These are phyloP conservation scores for Philopedon plagiatum DNA, from an alignment of 2,888 invertebrate species.

Conservation along the genomic window DNA sequence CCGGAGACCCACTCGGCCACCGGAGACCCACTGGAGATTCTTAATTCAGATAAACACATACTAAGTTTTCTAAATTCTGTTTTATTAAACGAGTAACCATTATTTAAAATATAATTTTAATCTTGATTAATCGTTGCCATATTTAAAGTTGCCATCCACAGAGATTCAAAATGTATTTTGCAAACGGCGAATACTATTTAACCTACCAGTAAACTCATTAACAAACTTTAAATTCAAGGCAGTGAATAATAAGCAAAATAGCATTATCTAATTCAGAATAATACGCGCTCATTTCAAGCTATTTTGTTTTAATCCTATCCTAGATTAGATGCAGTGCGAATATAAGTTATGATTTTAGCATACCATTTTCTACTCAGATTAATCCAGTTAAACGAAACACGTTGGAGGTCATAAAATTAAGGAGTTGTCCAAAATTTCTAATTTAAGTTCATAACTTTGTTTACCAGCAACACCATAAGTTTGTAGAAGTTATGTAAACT, in stretches of 20 bases:
- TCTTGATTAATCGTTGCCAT: no score
- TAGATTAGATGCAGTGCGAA: conserved; percentile 34
- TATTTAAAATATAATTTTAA: no score
- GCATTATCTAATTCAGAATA: conserved; percentile 34
- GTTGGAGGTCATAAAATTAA: conserved; percentile 37
- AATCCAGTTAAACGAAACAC: conserved; percentile 45
- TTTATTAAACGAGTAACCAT: no score
- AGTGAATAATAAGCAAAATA: conserved; percentile 14
- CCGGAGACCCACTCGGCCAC: no score
- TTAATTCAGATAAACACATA: no score
- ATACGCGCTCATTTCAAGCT: conserved; percentile 20
- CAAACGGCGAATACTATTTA: no score
- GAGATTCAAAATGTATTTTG: no score
- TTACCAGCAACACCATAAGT: conserved; percentile 39
- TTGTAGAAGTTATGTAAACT: conserved; percentile 32
- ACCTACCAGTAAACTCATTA: no score
- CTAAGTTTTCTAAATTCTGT: no score
- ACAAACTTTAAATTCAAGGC: conserved; percentile 9
- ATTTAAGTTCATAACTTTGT: conserved; percentile 42
- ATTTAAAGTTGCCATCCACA: no score
- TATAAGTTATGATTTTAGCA: conserved; percentile 40
- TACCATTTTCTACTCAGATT: conserved; percentile 34
- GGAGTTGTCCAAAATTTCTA: conserved; percentile 45
- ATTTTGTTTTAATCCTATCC: conserved; percentile 23
- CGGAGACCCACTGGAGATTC: no score